Evolutionary conservation across 2,797 vertebrate genomes (phyloP), one percentile per base, ranked within the genome.

Genomic region (Pempheris klunzingeri): DNA sequence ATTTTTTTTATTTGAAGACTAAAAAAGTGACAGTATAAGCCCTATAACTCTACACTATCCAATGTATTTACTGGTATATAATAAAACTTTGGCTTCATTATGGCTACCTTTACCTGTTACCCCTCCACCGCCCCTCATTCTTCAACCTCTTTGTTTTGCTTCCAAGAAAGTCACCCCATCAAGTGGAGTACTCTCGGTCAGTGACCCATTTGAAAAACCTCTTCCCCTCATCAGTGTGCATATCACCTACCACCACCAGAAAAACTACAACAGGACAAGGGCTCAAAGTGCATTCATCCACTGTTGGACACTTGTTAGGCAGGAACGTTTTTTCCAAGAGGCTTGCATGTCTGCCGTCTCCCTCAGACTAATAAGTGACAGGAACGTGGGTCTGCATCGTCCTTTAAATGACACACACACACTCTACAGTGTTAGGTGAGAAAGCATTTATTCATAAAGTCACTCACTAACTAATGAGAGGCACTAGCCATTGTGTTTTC

Each of bases 141-240:
- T 69, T 75, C n/a, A 38, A 11, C 70, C 9, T 71, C 38, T 84
- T 80, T 85, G 75, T 86, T 87, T 82, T 72, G 67, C 75, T 71
- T 76, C 75, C 64, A 78, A 65, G 65, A 71, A 82, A 80, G 71
- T 90, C 87, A 87, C 83, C 78, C 82, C 76, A 88, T 83, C 57
- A 36, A 55, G 38, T 34, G 59, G 20, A 58, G 59, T 79, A 85
- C 82, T 89, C 57, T 41, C 73, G 83, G 88, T 76, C 83, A 61
- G 59, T 89, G 86, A 90, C 90, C 91, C 63, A 17, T 68, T 73
- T 74, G 34, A 71, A 83, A n/a, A 75, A 38, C 72, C 47, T 41
- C 28, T 59, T 66, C 63, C 64, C 55, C 80, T 86, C 78, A 84
- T 91, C 87, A 86, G 83, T 86, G 85, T 90, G 83, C 75, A 0